phyloP scores from a whole-genome alignment of 2,113 vertebrate species.

The Entosphenus tridentatus region DNA sequence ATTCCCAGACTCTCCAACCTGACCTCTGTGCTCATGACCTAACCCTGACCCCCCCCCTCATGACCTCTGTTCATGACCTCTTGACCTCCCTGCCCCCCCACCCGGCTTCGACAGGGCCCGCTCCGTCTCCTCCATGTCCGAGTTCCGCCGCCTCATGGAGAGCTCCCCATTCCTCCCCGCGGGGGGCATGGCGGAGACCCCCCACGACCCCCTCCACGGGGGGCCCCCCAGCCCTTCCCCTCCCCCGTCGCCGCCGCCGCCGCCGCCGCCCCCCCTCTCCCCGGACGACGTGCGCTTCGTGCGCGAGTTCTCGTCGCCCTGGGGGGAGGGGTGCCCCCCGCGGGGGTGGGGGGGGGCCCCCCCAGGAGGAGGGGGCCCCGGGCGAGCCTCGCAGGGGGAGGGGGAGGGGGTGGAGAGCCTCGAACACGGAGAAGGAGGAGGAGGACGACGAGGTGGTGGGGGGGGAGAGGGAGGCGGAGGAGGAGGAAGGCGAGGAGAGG shows the following conservation, averaged over 20 bases:
- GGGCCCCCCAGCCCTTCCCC: too few relatives aligned
- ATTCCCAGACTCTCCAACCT: too few relatives aligned
- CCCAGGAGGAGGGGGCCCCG: slow-evolving; percentile 9
- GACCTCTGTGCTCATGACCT: too few relatives aligned
- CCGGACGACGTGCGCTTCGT: slow-evolving; percentile 96
- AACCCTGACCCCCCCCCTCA: too few relatives aligned
- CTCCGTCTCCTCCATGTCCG: slow-evolving; percentile 94
- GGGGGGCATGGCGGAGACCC: slow-evolving; percentile 30
- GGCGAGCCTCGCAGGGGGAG: slow-evolving; percentile 9
- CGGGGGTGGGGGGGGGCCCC: background rate
- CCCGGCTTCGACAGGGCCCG: slow-evolving; percentile 36
- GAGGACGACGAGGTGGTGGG: background rate
- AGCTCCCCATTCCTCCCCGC: slow-evolving; percentile 88
- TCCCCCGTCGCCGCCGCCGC: slow-evolving; percentile 35
- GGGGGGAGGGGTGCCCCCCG: background rate
- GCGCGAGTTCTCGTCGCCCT: slow-evolving; percentile 46
- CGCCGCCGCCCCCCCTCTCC: slow-evolving; percentile 68
- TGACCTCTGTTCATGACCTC: too few relatives aligned
- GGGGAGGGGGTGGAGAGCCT: background rate
- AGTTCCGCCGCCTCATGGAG: slow-evolving; percentile 91
- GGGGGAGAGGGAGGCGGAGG: background rate
- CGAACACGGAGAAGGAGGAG: background rate
- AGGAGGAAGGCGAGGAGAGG: background rate
- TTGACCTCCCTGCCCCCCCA: background rate
- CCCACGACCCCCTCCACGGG: background rate